phyloP scores from a whole-genome alignment of 2,113 vertebrate genomes.

The Fregata magnificens region DNA sequence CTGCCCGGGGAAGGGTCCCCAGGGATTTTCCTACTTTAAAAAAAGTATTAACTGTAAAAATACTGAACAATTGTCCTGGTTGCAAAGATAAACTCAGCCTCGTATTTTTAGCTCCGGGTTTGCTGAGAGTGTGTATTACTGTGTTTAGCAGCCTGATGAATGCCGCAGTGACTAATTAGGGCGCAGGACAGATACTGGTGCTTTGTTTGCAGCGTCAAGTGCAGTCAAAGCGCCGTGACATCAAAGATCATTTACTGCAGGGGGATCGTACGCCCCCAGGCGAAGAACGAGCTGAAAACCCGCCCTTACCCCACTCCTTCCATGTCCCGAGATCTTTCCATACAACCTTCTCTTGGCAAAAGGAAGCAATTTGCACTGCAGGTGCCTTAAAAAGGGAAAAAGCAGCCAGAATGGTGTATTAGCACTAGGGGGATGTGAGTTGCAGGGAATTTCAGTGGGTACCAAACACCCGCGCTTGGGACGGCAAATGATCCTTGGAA shows the following conservation, averaged over 20 bases:
- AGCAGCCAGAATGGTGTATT: background rate
- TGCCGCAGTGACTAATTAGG: slow-evolving; percentile 56
- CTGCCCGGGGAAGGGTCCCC: background rate
- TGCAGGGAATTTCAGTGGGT: background rate
- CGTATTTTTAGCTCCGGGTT: background rate
- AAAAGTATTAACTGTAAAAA: background rate
- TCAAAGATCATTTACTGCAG: slow-evolving; percentile 20
- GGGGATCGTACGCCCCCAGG: background rate
- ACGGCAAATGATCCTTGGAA: slow-evolving; percentile 49
- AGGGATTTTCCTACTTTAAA: background rate
- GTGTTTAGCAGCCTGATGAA: slow-evolving; percentile 59
- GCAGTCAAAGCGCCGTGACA: background rate
- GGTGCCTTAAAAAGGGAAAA: background rate
- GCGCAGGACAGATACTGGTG: slow-evolving; percentile 35
- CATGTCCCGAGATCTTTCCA: background rate
- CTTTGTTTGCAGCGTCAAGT: slow-evolving; percentile 44
- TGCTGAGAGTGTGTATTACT: background rate
- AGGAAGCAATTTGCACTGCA: background rate
- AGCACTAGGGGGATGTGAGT: background rate
- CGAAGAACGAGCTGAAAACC: background rate
- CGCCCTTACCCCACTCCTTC: background rate
- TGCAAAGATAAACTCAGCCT: background rate
- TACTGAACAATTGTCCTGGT: background rate
- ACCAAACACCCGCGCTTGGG: background rate
- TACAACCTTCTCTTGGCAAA: background rate